Conservation (phyloP, 2,797 vertebrate genomes). For the Kryptolebias ocellatus region DNA sequence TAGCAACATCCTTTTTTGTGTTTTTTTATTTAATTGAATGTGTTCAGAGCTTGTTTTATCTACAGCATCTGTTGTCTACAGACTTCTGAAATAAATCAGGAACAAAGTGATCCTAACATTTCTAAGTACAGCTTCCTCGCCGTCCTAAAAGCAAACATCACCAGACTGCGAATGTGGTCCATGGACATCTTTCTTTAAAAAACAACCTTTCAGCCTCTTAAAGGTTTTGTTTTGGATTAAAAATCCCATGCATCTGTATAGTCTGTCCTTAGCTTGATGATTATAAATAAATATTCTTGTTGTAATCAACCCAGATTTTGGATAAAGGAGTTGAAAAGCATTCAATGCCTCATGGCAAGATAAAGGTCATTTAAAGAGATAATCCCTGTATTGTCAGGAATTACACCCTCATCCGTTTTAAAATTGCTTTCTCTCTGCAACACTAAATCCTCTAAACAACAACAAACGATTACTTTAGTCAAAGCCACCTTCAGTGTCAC, state of each 20-base stretch:
- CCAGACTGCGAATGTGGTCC: no score
- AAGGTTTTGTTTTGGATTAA: conserved; percentile 31
- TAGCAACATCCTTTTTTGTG: no score
- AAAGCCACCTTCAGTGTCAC: conserved; percentile 58
- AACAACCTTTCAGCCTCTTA: conserved; percentile 32
- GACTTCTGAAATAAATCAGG: no score
- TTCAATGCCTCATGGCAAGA: conserved; percentile 70
- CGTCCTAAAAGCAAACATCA: no score
- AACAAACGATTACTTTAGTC: conserved; percentile 75
- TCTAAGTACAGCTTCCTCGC: no score
- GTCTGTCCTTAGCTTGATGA: conserved; percentile 25
- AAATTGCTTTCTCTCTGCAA: conserved; percentile 80
- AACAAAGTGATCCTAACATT: no score
- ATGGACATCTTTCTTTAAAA: conserved; percentile 18
- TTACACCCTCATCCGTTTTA: conserved; percentile 80
- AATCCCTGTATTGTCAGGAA: conserved; percentile 80
- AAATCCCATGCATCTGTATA: conserved; percentile 12
- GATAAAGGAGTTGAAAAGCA: conserved; percentile 68
- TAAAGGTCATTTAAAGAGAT: conserved; percentile 82
- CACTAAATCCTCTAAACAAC: conserved; percentile 76
- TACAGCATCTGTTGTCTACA: no score
- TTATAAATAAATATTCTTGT: conserved; percentile 63
- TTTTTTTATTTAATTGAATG: no score
- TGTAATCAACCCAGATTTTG: conserved; percentile 68
- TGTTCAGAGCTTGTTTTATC: no score